Conservation (phyloP, 2,113 vertebrate species). For the Nannobrachium achirus region DNA sequence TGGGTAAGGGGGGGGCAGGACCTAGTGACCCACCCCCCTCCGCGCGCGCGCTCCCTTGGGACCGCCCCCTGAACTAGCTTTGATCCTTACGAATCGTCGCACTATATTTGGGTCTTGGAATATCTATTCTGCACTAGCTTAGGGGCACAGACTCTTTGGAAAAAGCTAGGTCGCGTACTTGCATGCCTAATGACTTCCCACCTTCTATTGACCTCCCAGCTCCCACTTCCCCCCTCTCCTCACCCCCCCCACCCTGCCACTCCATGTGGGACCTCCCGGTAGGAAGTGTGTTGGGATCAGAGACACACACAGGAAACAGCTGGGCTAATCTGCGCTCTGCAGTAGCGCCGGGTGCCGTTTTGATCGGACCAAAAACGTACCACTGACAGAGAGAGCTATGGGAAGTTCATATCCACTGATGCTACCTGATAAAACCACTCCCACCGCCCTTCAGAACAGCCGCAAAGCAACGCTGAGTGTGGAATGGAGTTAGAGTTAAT, state of each 20-base stretch:
- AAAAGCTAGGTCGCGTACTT: not conserved
- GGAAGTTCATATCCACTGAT: conserved; percentile 69
- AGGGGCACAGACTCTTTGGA: too few species aligned
- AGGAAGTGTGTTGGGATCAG: conserved; percentile 64
- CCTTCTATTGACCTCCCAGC: conserved; percentile 47
- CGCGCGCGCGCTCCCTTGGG: too few species aligned
- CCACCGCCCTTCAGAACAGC: conserved; percentile 55
- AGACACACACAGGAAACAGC: conserved; percentile 76
- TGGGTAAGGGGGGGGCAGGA: too few species aligned
- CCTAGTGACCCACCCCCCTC: too few species aligned
- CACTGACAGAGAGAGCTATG: conserved; percentile 46
- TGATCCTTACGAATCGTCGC: too few species aligned
- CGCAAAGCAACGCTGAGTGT: conserved; percentile 50
- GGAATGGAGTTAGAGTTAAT: conserved; percentile 65
- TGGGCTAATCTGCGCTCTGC: conserved; percentile 78
- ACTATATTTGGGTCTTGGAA: too few species aligned
- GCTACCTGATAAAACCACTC: conserved; percentile 69
- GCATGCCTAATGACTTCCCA: conserved; percentile 38
- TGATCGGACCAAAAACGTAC: conserved; percentile 66
- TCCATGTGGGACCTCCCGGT: conserved; percentile 26
- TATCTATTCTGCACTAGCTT: too few species aligned
- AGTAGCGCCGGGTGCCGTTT: conserved; percentile 58
- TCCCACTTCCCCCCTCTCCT: conserved; percentile 24
- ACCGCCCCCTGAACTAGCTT: too few species aligned
- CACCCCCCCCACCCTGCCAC: conserved; percentile 19